Conservation (phyloP, 2,797 vertebrate species). For the Hypotaenidia okinawae region DNA sequence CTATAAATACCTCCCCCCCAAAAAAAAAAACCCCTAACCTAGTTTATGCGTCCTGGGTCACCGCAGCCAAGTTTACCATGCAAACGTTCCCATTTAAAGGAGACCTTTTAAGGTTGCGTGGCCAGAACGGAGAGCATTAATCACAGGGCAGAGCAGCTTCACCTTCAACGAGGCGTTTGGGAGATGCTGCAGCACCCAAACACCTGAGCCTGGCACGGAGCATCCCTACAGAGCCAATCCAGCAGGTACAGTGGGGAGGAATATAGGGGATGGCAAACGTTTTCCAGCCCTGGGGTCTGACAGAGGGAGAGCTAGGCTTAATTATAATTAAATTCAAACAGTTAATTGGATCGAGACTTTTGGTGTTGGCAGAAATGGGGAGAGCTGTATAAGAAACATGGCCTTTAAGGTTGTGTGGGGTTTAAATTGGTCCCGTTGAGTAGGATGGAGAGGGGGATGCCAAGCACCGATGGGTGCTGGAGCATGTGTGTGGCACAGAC, state of each 20-base stretch:
- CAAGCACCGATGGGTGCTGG: rapidly evolving
- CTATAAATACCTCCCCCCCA: constrained; percentile 65
- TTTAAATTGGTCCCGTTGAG: rapidly evolving
- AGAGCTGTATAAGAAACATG: not conserved
- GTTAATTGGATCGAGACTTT: not conserved
- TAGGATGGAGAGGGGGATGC: not conserved
- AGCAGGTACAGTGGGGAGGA: not conserved
- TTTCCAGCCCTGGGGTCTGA: not conserved
- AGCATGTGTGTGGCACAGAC: not conserved
- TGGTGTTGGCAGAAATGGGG: not conserved
- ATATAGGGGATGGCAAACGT: not conserved
- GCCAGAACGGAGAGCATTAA: not conserved
- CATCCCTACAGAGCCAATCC: not conserved
- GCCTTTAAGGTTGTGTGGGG: not conserved
- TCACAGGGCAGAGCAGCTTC: not conserved
- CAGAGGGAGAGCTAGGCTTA: not conserved
- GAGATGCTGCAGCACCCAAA: not conserved
- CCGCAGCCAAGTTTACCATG: constrained; percentile 20
- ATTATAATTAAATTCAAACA: not conserved
- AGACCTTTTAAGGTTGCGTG: not conserved
- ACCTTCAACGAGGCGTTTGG: not conserved
- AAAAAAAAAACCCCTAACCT: not conserved
- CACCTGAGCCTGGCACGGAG: not conserved
- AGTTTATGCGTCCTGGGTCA: constrained; percentile 47
- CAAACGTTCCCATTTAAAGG: constrained; percentile 30